Percentiles rank a stretch among this genome's conserved stretches.
Evolutionary conservation across 2,113 vertebrate genomes (phyloP).

Genomic region (Oryzias woworae): DNA sequence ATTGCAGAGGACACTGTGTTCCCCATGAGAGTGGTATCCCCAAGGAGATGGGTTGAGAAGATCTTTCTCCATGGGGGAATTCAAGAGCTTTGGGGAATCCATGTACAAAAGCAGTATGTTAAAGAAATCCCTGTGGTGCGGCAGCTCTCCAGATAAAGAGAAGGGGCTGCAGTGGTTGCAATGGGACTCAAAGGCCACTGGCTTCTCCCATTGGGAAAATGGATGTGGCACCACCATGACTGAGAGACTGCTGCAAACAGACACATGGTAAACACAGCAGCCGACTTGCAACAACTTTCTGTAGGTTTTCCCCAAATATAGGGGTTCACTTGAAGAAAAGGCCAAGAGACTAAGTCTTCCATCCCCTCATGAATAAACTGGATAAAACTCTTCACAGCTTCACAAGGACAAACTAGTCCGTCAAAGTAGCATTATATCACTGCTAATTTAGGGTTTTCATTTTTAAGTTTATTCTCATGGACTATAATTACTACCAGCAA

Average conservation of each 20-base stretch:
- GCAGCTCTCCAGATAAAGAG: slow-evolving; percentile 42
- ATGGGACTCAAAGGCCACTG: slow-evolving; percentile 22
- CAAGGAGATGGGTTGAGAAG: slow-evolving; percentile 16
- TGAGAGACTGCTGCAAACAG: slow-evolving; percentile 33
- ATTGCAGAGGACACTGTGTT: slow-evolving; percentile 17
- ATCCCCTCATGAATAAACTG: no score
- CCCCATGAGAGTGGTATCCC: slow-evolving; percentile 26
- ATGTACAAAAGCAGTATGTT: slow-evolving; percentile 43
- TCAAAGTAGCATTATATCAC: no score
- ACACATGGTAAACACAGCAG: slow-evolving; percentile 19
- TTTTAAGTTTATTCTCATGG: no score
- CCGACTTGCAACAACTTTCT: no score
- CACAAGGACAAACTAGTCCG: no score
- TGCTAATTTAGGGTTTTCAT: no score
- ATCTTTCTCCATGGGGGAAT: slow-evolving; percentile 34
- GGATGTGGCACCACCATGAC: slow-evolving; percentile 41
- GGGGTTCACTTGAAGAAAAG: no score
- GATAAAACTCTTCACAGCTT: no score
- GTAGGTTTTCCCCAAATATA: no score
- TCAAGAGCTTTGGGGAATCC: slow-evolving; percentile 47
- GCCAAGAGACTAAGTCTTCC: no score
- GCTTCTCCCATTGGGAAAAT: slow-evolving; percentile 43
- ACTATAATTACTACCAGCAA: no score
- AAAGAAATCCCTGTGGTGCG: slow-evolving; percentile 34
- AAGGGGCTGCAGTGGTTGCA: slow-evolving; percentile 27